Percentiles rank a stretch among this genome's conserved stretches.
phyloP scores from a whole-genome alignment of 2,797 vertebrate genomes.

The Argyrosomus regius region DNA sequence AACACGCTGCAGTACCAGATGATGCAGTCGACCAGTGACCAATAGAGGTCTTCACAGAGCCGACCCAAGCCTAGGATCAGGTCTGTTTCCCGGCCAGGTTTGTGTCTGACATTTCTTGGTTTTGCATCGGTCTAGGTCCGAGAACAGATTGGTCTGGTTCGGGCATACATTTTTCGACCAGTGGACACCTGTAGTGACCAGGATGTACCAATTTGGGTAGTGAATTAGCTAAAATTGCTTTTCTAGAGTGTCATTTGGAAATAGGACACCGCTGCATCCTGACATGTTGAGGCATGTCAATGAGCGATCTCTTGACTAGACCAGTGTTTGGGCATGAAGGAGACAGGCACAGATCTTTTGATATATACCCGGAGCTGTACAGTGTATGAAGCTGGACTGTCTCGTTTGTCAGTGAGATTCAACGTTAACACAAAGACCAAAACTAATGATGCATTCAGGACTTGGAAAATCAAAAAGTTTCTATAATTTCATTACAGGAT shows the following conservation, averaged over 20 bases:
- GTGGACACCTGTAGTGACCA: neutral
- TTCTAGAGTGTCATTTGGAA: neutral
- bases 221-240: neutral
- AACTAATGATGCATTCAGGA: neutral
- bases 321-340: neutral
- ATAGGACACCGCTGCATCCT: neutral
- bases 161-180: too few relatives aligned
- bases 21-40: neutral
- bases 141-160: too few relatives aligned
- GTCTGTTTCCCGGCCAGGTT: too few relatives aligned
- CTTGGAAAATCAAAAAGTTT: too few relatives aligned
- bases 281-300: neutral
- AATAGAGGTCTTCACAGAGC: too few relatives aligned
- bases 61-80: too few relatives aligned
- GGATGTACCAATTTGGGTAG: neutral
- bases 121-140: too few relatives aligned
- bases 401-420: neutral
- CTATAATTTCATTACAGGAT: too few relatives aligned
- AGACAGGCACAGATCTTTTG: neutral
- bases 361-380: neutral
- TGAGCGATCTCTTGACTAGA: neutral
- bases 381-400: neutral
- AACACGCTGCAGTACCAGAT: neutral
- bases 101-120: too few relatives aligned
- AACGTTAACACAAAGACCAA: neutral